Conservation (phyloP, 2,113 vertebrate genomes). For the Dicerorhinus sumatrensis region DNA sequence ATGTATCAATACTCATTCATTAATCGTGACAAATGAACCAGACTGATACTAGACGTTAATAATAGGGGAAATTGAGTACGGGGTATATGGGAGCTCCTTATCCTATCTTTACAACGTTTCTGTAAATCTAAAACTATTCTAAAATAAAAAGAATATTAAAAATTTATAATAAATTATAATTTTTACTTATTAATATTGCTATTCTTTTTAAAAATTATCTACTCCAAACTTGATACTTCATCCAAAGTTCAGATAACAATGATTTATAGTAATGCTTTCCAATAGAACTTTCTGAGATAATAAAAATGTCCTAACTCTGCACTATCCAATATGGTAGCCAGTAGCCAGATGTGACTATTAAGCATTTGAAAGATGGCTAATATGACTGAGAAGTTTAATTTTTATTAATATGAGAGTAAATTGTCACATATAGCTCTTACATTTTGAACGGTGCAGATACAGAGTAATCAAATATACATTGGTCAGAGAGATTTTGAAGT, state of each 20-base stretch:
- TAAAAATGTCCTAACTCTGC: not conserved
- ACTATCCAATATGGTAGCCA: not conserved
- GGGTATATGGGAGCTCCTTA: not conserved
- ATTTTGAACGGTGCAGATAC: not conserved
- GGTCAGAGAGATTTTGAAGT: not conserved
- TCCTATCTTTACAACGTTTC: not conserved
- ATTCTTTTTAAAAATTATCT: not conserved
- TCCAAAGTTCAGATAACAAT: not conserved
- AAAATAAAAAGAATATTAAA: constrained; percentile 88
- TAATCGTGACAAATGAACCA: not conserved
- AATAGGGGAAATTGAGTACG: not conserved
- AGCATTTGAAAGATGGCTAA: not conserved
- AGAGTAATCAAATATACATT: not conserved
- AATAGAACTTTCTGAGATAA: not conserved
- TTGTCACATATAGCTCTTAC: not conserved
- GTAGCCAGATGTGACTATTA: not conserved
- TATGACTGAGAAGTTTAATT: not conserved
- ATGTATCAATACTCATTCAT: not conserved
- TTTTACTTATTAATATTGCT: not conserved
- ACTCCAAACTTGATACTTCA: not conserved
- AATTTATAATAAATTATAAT: constrained; percentile 60
- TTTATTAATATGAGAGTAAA: not conserved
- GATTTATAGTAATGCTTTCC: not conserved
- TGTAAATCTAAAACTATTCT: not conserved
- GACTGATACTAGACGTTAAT: not conserved